Conservation (phyloP, 2,113 vertebrate species). For the Tragelaphus imberbis region DNA sequence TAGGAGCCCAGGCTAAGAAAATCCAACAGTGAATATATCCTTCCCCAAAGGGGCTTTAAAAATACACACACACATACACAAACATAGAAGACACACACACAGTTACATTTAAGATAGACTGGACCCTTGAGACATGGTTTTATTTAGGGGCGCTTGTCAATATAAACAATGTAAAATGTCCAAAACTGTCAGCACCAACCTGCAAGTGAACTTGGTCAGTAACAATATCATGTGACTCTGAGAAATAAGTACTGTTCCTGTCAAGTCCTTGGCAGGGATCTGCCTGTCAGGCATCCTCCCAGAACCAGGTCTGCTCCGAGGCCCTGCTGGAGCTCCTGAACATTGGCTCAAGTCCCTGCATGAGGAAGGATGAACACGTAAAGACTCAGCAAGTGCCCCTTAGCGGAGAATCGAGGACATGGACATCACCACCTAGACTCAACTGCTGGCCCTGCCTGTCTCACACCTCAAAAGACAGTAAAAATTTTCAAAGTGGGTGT, state of each 20-base stretch:
- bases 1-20: neutral
- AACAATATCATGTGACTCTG: neutral
- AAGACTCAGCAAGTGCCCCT: too few relatives aligned
- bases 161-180: neutral
- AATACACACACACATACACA: neutral
- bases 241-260: neutral
- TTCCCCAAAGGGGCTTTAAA: neutral
- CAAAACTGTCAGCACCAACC: neutral
- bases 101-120: neutral
- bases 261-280: too few relatives aligned
- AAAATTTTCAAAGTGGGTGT: neutral
- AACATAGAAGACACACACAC: neutral
- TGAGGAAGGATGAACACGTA: too few relatives aligned
- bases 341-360: too few relatives aligned
- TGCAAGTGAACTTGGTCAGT: neutral
- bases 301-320: too few relatives aligned
- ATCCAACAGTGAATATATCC: neutral
- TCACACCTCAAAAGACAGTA: neutral
- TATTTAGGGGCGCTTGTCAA: neutral
- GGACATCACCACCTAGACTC: neutral
- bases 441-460: neutral
- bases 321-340: too few relatives aligned
- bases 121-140: neutral
- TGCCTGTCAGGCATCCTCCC: too few relatives aligned
- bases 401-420: too few relatives aligned